Base-by-base conservation (phyloP, 2,113 vertebrate genomes). In the Centrocercus urophasianus region DNA sequence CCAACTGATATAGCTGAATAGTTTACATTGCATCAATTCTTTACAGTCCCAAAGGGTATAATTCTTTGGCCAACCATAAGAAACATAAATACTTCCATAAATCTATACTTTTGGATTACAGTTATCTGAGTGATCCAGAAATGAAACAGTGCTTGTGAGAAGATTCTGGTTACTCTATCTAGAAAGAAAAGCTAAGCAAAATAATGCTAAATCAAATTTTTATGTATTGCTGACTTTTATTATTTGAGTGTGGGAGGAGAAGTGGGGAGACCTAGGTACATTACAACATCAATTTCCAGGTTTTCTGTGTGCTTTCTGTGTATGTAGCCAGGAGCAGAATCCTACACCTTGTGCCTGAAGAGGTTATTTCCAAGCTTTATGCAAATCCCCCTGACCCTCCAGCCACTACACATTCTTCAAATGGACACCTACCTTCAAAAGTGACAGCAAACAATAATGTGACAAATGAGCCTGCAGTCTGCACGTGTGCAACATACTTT, bases 371-470 rank as follows among this genome's bases (percentile, higher is more conserved):
- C 92, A 96, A 96, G 90, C 97, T 98, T 98, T 98, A 99, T 99
- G 98, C 98, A 99, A 99, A 99, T 99, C 98, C 79, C 80, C 83
- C 95, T 97, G 98, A 98, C 98, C 98, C 97, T 98, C 97, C 97
- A 98, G 97, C 97, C 94, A 97, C 98, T 96, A 97, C 97, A 98
- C 98, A 99, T 99, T 99, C 98, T 98, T 99, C 99, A 99, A 99
- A 99, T 69, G 97, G 99, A 99, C 98, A 98, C 96, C 98, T 98
- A 98, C 98, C 98, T 98, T 98, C 98, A 98, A 98, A 99, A 98
- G 97, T 98, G 98, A 98, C 98, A 98, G 98, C 97, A 97, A 97
- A 97, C 98, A 98, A 98, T 99, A 99, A 99, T 98, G 98, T 99
- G 98, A 99, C 98, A 99, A 99, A 99, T 93, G 98, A 99, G 98